phyloP scores from a whole-genome alignment of 2,797 vertebrate species.

The Rhynchotus rufescens region DNA sequence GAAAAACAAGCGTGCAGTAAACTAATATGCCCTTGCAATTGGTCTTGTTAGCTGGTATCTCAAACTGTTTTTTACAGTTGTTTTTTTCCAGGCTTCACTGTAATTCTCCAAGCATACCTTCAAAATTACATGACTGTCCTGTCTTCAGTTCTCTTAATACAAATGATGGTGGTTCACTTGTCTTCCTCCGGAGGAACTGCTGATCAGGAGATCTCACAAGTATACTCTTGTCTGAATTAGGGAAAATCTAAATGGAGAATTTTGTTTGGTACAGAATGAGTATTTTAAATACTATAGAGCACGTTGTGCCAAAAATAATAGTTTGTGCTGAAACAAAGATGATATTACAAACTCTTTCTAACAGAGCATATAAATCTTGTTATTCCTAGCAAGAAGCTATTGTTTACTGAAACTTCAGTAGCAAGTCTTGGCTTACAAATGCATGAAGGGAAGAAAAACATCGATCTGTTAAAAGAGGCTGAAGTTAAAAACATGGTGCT shows the following conservation, averaged over 20 bases:
- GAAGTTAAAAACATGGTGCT: background rate
- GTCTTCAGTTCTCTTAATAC: background rate
- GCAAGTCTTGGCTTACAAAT: background rate
- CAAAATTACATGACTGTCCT: background rate
- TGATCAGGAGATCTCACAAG: background rate
- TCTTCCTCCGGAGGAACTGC: background rate
- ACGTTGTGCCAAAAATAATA: background rate
- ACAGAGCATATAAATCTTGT: background rate
- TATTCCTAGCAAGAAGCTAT: background rate
- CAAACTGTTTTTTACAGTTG: background rate
- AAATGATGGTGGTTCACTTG: background rate
- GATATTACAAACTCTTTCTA: background rate
- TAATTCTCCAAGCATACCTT: background rate
- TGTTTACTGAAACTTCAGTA: background rate
- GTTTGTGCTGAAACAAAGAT: background rate
- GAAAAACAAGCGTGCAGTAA: background rate
- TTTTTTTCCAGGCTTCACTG: background rate
- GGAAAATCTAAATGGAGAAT: background rate
- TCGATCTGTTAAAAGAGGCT: background rate
- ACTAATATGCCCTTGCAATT: background rate
- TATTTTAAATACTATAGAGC: background rate
- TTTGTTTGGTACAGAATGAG: background rate
- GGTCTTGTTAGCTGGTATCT: background rate
- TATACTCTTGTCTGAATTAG: background rate
- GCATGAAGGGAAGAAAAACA: background rate